Evolutionary conservation across 2,888 invertebrate genomes (phyloP).

Genomic region (Sceliomorpha sp.): DNA sequence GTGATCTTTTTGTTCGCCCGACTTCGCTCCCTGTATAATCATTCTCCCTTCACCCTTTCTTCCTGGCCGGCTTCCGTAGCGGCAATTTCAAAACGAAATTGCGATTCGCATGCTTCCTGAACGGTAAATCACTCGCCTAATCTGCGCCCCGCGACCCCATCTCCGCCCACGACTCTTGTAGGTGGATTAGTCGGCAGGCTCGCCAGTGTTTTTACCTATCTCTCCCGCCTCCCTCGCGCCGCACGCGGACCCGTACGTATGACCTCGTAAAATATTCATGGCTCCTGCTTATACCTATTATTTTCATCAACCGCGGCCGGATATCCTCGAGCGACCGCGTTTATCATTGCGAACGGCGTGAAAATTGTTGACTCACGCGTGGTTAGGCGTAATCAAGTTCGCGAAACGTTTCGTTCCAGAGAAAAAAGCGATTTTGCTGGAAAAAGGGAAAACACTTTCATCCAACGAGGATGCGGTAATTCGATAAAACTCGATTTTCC

Average conservation of each 20-base stretch:
- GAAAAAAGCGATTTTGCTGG: slow-evolving; percentile 6
- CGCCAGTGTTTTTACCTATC: slow-evolving; percentile 35
- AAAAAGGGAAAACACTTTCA: too few relatives aligned
- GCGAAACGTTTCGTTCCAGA: not conserved
- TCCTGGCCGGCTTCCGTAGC: slow-evolving; percentile 56
- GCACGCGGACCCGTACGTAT: slow-evolving; percentile 13
- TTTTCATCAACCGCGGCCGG: slow-evolving; percentile 53
- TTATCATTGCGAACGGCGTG: slow-evolving; percentile 29
- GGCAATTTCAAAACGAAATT: slow-evolving; percentile 58
- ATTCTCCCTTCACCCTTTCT: slow-evolving; percentile 54
- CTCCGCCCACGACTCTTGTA: slow-evolving; percentile 34
- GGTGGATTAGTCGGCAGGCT: slow-evolving; percentile 37
- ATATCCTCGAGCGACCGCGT: slow-evolving; percentile 28
- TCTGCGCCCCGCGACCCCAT: slow-evolving; percentile 49
- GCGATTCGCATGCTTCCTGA: slow-evolving; percentile 54
- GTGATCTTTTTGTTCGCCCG: slow-evolving; percentile 45
- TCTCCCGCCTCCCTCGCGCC: slow-evolving; percentile 7
- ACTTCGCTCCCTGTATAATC: slow-evolving; percentile 52
- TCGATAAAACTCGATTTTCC: too few relatives aligned
- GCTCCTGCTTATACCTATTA: slow-evolving; percentile 62
- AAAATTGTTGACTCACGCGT: slow-evolving; percentile 14
- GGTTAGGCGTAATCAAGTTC: not conserved
- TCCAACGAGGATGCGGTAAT: too few relatives aligned
- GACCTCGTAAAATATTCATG: slow-evolving; percentile 63
- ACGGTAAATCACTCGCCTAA: slow-evolving; percentile 57